Base-by-base conservation (phyloP, 2,888 invertebrate species). In the Norana najaformis region DNA sequence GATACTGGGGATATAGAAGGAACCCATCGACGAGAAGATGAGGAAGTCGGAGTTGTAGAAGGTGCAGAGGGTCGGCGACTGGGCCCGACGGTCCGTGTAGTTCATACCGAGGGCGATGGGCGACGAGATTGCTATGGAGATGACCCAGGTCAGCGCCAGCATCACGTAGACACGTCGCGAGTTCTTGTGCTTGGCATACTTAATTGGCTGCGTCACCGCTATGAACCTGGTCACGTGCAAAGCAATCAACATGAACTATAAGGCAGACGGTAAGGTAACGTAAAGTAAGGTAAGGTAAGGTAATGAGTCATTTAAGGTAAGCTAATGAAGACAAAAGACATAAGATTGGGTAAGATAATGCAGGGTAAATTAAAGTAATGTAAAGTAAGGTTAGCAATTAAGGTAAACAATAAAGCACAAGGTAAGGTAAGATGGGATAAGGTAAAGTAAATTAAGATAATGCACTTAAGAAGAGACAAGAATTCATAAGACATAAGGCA, bases 41-140 rank as follows among this genome's bases (percentile, higher is more conserved):
- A 99, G 97, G 95, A 99, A 99, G 96, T 98, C 98, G 93, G 98
- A 97, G 95, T 98, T 99, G 96, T 98, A 98, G 96, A 99, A 99
- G 93, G 97, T 96, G 96, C 99, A 92, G 88, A 92, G 83, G 37
- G 91, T 82, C 30, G 94, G 92, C 91, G 92, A 88, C 69, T 85
- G 85, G 0, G 85, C 82, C 35, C 93, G 91, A 18, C 91, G 82
- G 35, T 91, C 91, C 6, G 92, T 92, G 90, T 93, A 92, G 96
- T 99, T 99, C 93, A 99, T 96, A 82, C 99, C 99, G 93, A 99
- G 96, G 89, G 98, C 97, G 93, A 99, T 98, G 88, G 99, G 99
- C 35, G 97, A 97, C 82, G 98, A 99, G 93, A 99, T 99, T 91
- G 98, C 97, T 1, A 97, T 97, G 91, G 97, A 97, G 95, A 99